Evolutionary conservation across 2,113 vertebrate genomes (phyloP).

Genomic region (Archocentrus centrarchus): DNA sequence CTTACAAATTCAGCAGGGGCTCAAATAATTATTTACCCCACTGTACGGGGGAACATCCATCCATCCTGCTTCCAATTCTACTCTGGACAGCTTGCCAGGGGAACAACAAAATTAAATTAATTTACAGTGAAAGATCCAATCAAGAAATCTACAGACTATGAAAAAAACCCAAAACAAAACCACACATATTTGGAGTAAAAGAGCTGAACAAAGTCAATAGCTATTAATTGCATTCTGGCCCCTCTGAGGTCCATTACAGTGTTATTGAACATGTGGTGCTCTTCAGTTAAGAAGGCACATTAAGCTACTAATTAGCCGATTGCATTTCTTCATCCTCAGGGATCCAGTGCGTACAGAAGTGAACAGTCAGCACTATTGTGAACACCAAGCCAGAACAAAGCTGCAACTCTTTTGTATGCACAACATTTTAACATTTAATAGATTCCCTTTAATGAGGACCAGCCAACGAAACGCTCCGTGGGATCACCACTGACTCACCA

Average conservation of each 20-base stretch:
- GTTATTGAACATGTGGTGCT: constrained; percentile 46
- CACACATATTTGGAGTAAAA: background rate
- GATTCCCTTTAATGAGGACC: background rate
- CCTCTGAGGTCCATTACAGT: constrained; percentile 27
- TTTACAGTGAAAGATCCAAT: constrained; percentile 8
- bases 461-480: background rate
- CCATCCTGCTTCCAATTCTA: background rate
- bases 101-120: background rate
- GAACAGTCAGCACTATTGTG: constrained; percentile 29
- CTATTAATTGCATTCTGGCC: constrained; percentile 5
- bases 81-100: background rate
- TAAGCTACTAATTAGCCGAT: constrained; percentile 58
- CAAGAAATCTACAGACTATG: background rate
- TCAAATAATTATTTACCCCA: too few relatives aligned
- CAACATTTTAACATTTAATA: background rate
- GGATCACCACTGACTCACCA: background rate
- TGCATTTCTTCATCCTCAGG: constrained; percentile 42
- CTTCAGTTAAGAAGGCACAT: constrained; percentile 52
- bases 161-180: background rate
- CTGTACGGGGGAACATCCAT: background rate
- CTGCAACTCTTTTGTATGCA: background rate
- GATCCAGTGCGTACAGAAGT: constrained; percentile 20
- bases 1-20: too few relatives aligned
- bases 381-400: background rate
- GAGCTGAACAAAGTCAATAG: constrained; percentile 25